Percentiles rank a stretch among this genome's conserved stretches.
Evolutionary conservation across 2,113 vertebrate genomes (phyloP).

Genomic region (Vidua macroura): DNA sequence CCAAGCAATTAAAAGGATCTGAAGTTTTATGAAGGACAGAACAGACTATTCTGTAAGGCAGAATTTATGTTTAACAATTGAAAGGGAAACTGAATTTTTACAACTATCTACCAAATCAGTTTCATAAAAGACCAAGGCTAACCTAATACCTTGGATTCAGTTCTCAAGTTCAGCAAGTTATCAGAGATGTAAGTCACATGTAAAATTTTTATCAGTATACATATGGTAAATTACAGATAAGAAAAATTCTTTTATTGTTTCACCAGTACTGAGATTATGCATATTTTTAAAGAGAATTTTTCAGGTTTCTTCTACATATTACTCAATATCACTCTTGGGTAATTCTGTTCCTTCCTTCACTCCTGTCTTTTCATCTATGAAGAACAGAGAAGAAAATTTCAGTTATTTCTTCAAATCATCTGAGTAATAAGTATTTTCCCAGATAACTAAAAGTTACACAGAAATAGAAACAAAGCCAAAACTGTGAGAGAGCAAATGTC

Average conservation of each 20-base stretch:
- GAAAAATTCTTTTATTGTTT: not conserved
- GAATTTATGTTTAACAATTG: not conserved
- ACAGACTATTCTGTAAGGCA: not conserved
- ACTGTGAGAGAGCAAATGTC: not conserved
- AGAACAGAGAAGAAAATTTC: not conserved
- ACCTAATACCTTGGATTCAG: not conserved
- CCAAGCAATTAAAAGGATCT: not conserved
- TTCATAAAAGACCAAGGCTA: not conserved
- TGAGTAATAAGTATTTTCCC: not conserved
- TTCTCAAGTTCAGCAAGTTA: not conserved
- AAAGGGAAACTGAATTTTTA: not conserved
- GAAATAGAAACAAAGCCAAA: not conserved
- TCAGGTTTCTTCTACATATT: not conserved
- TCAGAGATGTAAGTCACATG: fast-evolving
- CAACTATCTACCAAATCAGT: not conserved
- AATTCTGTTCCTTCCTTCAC: not conserved
- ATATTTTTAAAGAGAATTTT: not conserved
- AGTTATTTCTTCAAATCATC: not conserved
- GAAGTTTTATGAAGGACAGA: not conserved
- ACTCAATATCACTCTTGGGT: not conserved
- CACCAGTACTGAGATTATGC: not conserved
- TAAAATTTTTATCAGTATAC: not conserved
- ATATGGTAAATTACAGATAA: not conserved
- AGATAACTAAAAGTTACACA: not conserved
- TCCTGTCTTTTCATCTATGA: not conserved